A percentile compares a stretch with the other conserved stretches of the same genome.
phyloP scores from a whole-genome alignment of 2,113 vertebrate genomes.

The Sarotherodon lohbergeri region DNA sequence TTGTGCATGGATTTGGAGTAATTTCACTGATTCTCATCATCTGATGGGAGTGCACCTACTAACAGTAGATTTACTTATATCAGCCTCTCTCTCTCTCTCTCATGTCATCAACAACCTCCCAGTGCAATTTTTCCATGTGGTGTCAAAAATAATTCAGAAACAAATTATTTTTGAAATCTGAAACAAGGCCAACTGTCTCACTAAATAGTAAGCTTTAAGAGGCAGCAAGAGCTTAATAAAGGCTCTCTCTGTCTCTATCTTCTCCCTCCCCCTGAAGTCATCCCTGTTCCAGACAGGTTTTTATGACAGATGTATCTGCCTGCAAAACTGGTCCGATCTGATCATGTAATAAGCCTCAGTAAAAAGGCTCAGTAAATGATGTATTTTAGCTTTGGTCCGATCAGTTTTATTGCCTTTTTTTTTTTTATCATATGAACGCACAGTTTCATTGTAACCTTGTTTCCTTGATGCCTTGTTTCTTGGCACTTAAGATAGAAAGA shows the following conservation, averaged over 20 bases:
- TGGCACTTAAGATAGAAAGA: background rate
- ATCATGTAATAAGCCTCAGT: background rate
- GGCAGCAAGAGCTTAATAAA: background rate
- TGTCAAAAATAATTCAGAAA: background rate
- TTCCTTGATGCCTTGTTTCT: background rate
- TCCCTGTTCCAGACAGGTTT: background rate
- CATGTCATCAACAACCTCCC: background rate
- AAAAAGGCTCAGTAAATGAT: background rate
- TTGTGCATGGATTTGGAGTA: background rate
- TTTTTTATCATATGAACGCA: background rate
- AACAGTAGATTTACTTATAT: background rate
- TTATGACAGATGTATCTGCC: background rate
- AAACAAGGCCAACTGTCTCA: background rate
- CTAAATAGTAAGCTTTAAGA: background rate
- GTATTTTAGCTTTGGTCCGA: background rate
- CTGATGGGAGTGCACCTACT: background rate
- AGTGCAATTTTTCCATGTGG: background rate
- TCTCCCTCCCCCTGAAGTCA: background rate
- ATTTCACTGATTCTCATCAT: background rate
- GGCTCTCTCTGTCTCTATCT: background rate
- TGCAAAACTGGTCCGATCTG: background rate
- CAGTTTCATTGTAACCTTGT: background rate
- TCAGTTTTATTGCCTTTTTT: background rate
- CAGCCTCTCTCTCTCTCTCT: background rate
- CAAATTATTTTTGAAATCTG: background rate